Evolutionary conservation across 2,797 vertebrate genomes (phyloP).

Genomic region (Poecilia wingei): DNA sequence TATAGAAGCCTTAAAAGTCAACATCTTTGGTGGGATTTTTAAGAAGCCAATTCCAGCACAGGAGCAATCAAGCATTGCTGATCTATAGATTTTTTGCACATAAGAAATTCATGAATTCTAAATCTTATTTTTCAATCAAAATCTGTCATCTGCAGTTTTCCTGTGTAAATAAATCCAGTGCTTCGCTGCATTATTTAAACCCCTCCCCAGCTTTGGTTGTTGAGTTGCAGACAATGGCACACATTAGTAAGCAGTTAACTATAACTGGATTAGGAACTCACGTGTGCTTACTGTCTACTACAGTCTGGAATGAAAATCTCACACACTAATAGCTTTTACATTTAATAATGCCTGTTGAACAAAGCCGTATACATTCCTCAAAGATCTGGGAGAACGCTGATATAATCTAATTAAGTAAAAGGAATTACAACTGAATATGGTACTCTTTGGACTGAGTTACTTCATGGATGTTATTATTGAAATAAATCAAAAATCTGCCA

Average conservation of each 20-base stretch:
- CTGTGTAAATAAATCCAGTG: slow-evolving; percentile 11
- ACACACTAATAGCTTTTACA: slow-evolving; percentile 34
- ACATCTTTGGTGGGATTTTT: neutral
- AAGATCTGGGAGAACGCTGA: slow-evolving; percentile 17
- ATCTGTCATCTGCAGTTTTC: slow-evolving; percentile 24
- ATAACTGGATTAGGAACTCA: slow-evolving; percentile 55
- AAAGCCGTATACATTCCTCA: slow-evolving; percentile 22
- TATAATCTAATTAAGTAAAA: slow-evolving; percentile 40
- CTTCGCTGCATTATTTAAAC: slow-evolving; percentile 22
- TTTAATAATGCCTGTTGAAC: slow-evolving; percentile 35
- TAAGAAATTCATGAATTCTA: neutral
- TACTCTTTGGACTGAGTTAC: slow-evolving; percentile 25
- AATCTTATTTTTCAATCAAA: slow-evolving; percentile 5
- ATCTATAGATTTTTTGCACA: neutral
- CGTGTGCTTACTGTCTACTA: slow-evolving; percentile 33
- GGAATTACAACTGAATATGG: slow-evolving; percentile 42
- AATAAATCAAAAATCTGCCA: slow-evolving; percentile 35
- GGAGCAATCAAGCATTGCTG: neutral
- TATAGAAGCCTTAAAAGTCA: neutral
- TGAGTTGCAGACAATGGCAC: slow-evolving; percentile 44
- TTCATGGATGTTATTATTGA: slow-evolving; percentile 29
- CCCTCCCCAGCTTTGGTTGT: slow-evolving; percentile 8
- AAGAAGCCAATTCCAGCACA: neutral
- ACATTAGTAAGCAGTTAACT: slow-evolving; percentile 39
- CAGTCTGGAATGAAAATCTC: slow-evolving; percentile 39